phyloP scores from a whole-genome alignment of 2,888 invertebrate species.

The Stenotaenia linearis region DNA sequence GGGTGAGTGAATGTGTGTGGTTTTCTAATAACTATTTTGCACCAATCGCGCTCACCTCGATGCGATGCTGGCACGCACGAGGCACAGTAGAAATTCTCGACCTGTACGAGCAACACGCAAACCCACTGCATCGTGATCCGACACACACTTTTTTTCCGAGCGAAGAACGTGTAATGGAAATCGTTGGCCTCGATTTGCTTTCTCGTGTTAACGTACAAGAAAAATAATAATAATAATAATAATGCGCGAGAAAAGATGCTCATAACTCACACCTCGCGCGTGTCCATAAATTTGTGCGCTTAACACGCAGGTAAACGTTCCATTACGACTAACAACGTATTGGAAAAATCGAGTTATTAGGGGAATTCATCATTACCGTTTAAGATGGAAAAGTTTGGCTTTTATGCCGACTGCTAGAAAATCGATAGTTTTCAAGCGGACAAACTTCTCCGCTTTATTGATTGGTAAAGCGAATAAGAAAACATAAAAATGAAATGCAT shows the following conservation, averaged over 20 bases:
- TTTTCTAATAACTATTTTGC: slow-evolving; percentile 24
- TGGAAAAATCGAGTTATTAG: no score
- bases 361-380: no score
- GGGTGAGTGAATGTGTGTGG: slow-evolving; percentile 6
- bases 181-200: slow-evolving; percentile 23
- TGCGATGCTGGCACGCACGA: slow-evolving; percentile 1
- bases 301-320: not conserved
- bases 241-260: not conserved
- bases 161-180: not conserved
- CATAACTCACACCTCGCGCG: slow-evolving; percentile 19
- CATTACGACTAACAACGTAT: not conserved
- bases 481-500: not conserved
- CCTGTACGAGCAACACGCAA: not conserved
- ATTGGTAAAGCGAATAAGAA: not conserved
- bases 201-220: slow-evolving; percentile 7
- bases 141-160: not conserved
- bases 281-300: not conserved
- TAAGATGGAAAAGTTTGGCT: not conserved
- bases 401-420: no score
- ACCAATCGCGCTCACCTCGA: slow-evolving; percentile 23
- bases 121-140: not conserved
- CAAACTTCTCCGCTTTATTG: not conserved
- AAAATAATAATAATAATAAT: slow-evolving; percentile 6
- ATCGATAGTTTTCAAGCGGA: not conserved
- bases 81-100: not conserved